Percentiles rank a stretch among this genome's conserved stretches.
Evolutionary conservation across 2,113 vertebrate species (phyloP).

Genomic region (Ammospiza caudacuta): DNA sequence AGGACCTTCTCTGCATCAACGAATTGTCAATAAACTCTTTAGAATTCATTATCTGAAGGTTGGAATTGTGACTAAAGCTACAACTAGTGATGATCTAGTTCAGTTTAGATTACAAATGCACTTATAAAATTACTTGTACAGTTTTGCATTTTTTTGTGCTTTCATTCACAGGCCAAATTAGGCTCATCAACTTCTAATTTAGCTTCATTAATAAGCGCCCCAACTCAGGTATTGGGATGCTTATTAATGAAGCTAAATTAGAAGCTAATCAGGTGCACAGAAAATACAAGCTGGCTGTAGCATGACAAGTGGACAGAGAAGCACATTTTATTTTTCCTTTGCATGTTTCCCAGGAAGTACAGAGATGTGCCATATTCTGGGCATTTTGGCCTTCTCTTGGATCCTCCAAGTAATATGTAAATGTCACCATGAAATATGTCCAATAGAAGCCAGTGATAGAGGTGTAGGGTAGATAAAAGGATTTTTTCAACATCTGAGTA

Average conservation of each 20-base stretch:
- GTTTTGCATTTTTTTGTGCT: not conserved
- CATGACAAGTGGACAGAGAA: not conserved
- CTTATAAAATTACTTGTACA: not conserved
- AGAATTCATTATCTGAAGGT: not conserved
- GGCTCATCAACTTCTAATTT: not conserved
- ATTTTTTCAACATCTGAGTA: not conserved
- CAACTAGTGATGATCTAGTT: not conserved
- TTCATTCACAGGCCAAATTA: not conserved
- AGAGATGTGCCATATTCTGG: not conserved
- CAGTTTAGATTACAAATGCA: not conserved
- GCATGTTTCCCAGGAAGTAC: not conserved
- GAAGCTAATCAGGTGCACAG: not conserved
- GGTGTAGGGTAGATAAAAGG: not conserved
- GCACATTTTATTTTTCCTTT: not conserved
- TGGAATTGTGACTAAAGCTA: not conserved
- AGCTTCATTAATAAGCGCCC: not conserved
- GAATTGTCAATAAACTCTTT: not conserved
- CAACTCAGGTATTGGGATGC: not conserved
- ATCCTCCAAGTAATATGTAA: not conserved
- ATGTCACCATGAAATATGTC: rapidly evolving
- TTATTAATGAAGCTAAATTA: not conserved
- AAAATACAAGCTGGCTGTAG: not conserved
- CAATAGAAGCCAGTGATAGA: not conserved
- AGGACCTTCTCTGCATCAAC: not conserved
- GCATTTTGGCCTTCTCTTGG: not conserved